Evolutionary conservation across 2,888 invertebrate species (phyloP), one percentile per base, ranked within the genome.

Genomic region (Lepidochitona cinerea): DNA sequence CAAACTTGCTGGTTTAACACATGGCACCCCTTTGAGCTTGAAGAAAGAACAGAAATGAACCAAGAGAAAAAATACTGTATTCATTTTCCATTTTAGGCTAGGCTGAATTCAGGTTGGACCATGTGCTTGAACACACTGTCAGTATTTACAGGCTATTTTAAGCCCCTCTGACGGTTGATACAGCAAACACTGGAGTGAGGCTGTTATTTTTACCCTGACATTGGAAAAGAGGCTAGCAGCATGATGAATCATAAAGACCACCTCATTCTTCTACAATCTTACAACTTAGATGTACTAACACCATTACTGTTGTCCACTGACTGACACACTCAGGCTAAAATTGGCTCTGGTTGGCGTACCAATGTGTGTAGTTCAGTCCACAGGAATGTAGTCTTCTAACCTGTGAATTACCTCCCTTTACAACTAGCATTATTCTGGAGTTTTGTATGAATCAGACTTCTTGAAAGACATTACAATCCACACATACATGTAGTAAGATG

Each of bases 41-140:
- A n/a, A n/a, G n/a, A n/a, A n/a, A n/a, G n/a, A n/a, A n/a, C n/a
- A n/a, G n/a, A n/a, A n/a, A n/a, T n/a, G n/a, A n/a, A n/a, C n/a
- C n/a, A n/a, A n/a, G n/a, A n/a, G 65, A 70, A 49, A 68, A 69
- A 70, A 66, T 74, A 59, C 59, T 54, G 71, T 74, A 71, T 71
- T 71, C 74, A 67, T 71, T 59, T 59, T 71, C 74, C 74, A 74
- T 74, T 74, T 74, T 74, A 71, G 74, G 74, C 59, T 37, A 70
- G 68, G 67, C 71, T 64, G 68, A 68, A 68, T 52, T 69, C 33
- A 35, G 69, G 37, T 49, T 23, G 14, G 32, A 26, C 37, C 37
- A 53, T 53, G 53, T 41, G 66, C 64, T 70, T 59, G 29, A 36
- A 37, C 72, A 41, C 52, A 14, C 72, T 36, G 37, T 37, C 70